phyloP scores from a whole-genome alignment of 1,140 invertebrate species.

The Rhopalosiphum padi region DNA sequence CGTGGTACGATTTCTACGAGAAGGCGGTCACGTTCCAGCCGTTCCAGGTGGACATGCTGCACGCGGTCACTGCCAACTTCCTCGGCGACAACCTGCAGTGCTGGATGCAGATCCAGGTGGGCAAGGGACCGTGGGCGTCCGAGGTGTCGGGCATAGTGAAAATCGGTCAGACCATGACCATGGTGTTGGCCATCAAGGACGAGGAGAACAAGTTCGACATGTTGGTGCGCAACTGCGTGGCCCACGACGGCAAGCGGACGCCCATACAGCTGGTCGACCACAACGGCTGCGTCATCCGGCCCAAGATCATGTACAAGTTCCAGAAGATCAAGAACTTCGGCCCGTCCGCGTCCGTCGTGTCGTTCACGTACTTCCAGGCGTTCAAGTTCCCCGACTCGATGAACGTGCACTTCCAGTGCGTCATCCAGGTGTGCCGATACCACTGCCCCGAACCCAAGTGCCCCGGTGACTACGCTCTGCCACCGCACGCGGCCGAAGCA shows the following conservation, averaged over 20 bases:
- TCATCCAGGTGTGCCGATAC: constrained; percentile 92
- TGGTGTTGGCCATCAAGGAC: constrained; percentile 93
- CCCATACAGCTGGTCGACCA: constrained; percentile 93
- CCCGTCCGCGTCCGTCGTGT: constrained; percentile 89
- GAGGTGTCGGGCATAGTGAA: constrained; percentile 94
- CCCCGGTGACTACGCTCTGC: constrained; percentile 74
- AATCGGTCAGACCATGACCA: constrained; percentile 95
- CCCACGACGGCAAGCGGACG: constrained; percentile 90
- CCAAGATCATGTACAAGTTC: constrained; percentile 92
- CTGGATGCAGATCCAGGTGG: constrained; percentile 96
- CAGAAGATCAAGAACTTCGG: constrained; percentile 96
- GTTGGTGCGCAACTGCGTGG: constrained; percentile 92
- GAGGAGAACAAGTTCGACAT: constrained; percentile 96
- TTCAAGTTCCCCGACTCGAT: constrained; percentile 97
- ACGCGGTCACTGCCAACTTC: constrained; percentile 93
- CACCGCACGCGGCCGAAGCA: constrained; percentile 68
- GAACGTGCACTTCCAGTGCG: constrained; percentile 97
- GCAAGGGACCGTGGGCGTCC: constrained; percentile 92
- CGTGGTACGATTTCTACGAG: constrained; percentile 95
- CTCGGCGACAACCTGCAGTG: constrained; percentile 93
- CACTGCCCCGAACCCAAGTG: constrained; percentile 92
- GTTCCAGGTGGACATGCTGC: constrained; percentile 93
- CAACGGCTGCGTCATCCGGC: constrained; percentile 87
- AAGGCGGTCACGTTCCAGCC: constrained; percentile 92
- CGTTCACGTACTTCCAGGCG: constrained; percentile 91